A percentile compares a stretch with the other conserved stretches of the same genome.
phyloP scores from a whole-genome alignment of 2,797 vertebrate genomes.

The Lepus townsendii region DNA sequence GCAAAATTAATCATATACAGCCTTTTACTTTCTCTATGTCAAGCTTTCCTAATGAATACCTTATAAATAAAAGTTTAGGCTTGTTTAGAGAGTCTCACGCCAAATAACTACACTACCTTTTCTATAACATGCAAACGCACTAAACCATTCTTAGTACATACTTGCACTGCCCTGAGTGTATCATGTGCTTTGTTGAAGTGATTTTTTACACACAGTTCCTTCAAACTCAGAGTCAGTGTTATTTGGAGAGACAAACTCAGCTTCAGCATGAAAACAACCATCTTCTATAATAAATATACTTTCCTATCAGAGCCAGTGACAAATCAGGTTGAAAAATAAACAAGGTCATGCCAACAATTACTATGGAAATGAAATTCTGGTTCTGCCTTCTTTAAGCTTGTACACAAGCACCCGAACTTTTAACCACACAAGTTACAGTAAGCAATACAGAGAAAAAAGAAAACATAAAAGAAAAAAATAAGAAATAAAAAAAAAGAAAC shows the following conservation, averaged over 20 bases:
- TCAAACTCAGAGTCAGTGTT: background rate
- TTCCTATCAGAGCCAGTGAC: background rate
- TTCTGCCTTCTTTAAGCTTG: background rate
- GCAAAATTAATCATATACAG: background rate
- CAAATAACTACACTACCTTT: background rate
- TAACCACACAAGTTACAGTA: background rate
- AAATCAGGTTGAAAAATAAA: background rate
- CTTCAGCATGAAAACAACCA: background rate
- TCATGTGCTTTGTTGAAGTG: rapidly evolving
- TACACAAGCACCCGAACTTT: background rate
- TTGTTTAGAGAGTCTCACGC: background rate
- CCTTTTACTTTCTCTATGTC: background rate
- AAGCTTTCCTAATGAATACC: background rate
- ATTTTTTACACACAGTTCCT: background rate
- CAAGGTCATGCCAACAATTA: background rate
- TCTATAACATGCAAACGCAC: background rate
- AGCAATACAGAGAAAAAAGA: background rate
- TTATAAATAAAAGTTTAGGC: conserved; percentile 27
- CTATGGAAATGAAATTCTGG: background rate
- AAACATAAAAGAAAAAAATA: too few species aligned
- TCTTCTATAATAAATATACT: background rate
- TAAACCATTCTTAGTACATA: background rate
- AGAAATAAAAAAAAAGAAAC: background rate
- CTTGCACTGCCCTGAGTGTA: rapidly evolving
- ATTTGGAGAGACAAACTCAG: background rate